Base-by-base conservation (phyloP, 35 echinoderm and acorn worm species). In the Stichopus chloronotus region DNA sequence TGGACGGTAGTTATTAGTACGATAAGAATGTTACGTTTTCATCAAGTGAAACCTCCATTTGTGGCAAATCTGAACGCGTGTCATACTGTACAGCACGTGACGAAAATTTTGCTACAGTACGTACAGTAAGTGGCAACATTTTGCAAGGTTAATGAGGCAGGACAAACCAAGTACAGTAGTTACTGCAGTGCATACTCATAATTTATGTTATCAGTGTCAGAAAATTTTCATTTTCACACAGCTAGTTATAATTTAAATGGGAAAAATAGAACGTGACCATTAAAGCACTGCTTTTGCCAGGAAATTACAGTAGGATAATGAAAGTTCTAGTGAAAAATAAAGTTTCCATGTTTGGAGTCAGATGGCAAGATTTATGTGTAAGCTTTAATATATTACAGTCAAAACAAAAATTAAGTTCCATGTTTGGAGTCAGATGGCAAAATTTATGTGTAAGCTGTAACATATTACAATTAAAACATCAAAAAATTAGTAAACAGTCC, bases 101-200 rank as follows among this genome's bases (percentile, higher is more conserved):
- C 80, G 25, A 83, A 7, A 83, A 83, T 83, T 83, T 55, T 85
- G 76, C 52, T 21, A 78, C 76, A 43, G 30, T 43, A 43, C 30
- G 30, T 43, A n/a, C n/a, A n/a, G 74, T 78, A 78, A 6, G 76
- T 78, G 21, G 52, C 76, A 78, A 78, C 23, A 78, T 25, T 21
- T 78, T 24, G 76, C 76, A 78, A 25, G 76, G n/a, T 78, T 24
- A 78, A 78, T 78, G 21, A 78, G 76, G 76, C 76, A 78, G 76
- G 12, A 25, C 76, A 23, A 24, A 78, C 14, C 76, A 78, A 78
- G 76, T 78, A 43, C 30, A 43, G 30, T 43, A 43, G 6, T 78
- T 78, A 23, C 21, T 23, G 76, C 76, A 78, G 1, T 78, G 21
- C 0, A 78, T 78, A 2, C 21, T 78, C 21, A 21, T 14, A 85